phyloP scores from a whole-genome alignment of 2,888 invertebrate species.

The Idaea straminata region DNA sequence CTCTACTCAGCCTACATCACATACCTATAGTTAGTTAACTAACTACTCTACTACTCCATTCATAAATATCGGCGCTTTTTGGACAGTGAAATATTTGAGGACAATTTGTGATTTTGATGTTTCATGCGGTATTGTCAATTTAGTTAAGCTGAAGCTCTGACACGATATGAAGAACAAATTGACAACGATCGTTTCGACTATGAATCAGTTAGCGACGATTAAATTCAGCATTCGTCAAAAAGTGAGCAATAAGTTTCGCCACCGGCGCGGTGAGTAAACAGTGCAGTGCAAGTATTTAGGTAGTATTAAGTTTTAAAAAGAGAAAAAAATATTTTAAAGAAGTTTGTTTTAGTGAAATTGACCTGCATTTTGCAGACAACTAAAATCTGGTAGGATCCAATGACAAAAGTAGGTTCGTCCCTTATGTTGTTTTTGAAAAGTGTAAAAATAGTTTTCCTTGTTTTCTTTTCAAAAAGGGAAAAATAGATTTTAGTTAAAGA shows the following conservation, averaged over 20 bases:
- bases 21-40: neutral
- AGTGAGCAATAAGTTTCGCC: conserved; percentile 74
- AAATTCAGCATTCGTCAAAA: conserved; percentile 82
- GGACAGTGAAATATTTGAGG: conserved; percentile 49
- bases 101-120: conserved; percentile 24
- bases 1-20: neutral
- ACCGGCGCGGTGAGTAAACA: conserved; percentile 75
- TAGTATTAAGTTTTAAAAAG: neutral
- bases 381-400: neutral
- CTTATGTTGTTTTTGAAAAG: neutral
- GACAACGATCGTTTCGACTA: conserved; percentile 54
- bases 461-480: neutral
- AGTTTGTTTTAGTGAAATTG: neutral
- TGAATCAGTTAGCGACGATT: conserved; percentile 83
- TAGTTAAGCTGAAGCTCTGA: conserved; percentile 15
- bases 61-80: conserved; percentile 24
- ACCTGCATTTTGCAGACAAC: neutral
- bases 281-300: conserved; percentile 54
- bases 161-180: conserved; percentile 10
- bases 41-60: conserved; percentile 25
- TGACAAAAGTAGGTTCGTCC: neutral
- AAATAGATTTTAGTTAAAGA: neutral
- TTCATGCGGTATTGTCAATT: conserved; percentile 34
- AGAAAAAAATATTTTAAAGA: too few species aligned
- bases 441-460: too few species aligned